A percentile compares a stretch with the other conserved stretches of the same genome.
phyloP scores from a whole-genome alignment of 2,888 invertebrate genomes.

The Nephrotoma guestfalica region DNA sequence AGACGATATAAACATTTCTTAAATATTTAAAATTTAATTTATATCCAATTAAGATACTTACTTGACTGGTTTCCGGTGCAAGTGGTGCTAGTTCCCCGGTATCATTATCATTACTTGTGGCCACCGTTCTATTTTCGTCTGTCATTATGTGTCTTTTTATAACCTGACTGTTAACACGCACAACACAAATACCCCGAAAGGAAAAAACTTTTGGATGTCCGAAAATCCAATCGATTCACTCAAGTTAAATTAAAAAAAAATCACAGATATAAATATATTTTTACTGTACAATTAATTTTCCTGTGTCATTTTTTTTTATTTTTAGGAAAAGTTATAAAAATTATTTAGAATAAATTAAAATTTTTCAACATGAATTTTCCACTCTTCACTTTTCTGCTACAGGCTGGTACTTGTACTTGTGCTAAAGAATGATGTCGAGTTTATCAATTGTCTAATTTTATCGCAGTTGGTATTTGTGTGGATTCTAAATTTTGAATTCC shows the following conservation, averaged over 20 bases:
- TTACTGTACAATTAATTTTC: background rate
- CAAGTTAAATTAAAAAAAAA: background rate
- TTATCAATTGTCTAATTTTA: background rate
- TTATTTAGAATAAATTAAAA: background rate
- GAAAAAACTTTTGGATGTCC: background rate
- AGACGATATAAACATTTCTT: background rate
- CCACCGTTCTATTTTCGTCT: background rate
- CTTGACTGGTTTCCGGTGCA: background rate
- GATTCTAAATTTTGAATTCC: background rate
- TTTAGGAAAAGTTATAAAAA: background rate
- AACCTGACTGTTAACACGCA: background rate
- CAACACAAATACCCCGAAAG: background rate
- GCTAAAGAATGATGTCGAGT: background rate
- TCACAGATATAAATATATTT: background rate
- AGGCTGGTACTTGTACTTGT: background rate
- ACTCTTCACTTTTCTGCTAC: background rate
- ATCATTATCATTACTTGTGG: background rate
- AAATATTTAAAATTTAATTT: background rate
- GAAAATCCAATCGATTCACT: background rate
- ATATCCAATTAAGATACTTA: background rate
- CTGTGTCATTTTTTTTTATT: background rate
- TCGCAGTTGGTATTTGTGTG: background rate
- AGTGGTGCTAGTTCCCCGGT: background rate
- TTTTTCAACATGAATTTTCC: background rate
- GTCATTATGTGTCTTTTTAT: background rate